A percentile compares a stretch with the other conserved stretches of the same genome.
These are phyloP conservation scores for Zeuzera pyrina DNA, from an alignment of 2,888 invertebrate genomes.

Conservation along the genomic window DNA sequence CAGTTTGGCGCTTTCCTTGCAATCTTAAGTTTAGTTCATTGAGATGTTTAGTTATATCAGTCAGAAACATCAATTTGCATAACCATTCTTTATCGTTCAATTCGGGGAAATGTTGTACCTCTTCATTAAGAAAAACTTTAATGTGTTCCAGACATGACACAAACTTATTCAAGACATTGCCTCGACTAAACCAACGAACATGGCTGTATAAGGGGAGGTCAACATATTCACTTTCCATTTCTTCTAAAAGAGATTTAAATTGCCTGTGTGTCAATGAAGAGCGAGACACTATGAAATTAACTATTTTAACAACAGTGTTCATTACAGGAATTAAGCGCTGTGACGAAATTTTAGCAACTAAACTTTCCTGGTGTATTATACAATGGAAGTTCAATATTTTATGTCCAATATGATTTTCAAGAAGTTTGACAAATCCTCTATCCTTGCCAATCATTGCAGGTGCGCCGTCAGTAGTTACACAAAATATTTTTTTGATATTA, in stretches of 20 bases:
- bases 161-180: no score
- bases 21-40: no score
- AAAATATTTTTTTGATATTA: slow-evolving; percentile 10
- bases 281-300: slow-evolving; percentile 15
- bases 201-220: slow-evolving; percentile 10
- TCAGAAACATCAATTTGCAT: no score
- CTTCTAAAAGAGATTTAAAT: slow-evolving; percentile 9
- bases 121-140: no score
- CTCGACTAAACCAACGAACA: slow-evolving; percentile 11
- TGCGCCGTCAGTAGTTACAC: slow-evolving; percentile 8
- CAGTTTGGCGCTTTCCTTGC: no score
- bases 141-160: no score
- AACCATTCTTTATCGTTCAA: no score
- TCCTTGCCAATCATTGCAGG: slow-evolving; percentile 7
- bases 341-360: slow-evolving; percentile 18
- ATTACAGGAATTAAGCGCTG: slow-evolving; percentile 20
- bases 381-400: slow-evolving; percentile 13
- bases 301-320: slow-evolving; percentile 19
- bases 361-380: slow-evolving; percentile 14
- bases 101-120: no score
- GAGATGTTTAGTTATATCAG: no score
- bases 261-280: slow-evolving; percentile 6
- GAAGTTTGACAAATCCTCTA: slow-evolving; percentile 5
- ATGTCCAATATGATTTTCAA: slow-evolving; percentile 5
- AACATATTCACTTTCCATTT: slow-evolving; percentile 9